Percentiles rank a stretch among this genome's conserved stretches.
Evolutionary conservation across 2,113 vertebrate genomes (phyloP).

Genomic region (Nothobranchius kuhntae): DNA sequence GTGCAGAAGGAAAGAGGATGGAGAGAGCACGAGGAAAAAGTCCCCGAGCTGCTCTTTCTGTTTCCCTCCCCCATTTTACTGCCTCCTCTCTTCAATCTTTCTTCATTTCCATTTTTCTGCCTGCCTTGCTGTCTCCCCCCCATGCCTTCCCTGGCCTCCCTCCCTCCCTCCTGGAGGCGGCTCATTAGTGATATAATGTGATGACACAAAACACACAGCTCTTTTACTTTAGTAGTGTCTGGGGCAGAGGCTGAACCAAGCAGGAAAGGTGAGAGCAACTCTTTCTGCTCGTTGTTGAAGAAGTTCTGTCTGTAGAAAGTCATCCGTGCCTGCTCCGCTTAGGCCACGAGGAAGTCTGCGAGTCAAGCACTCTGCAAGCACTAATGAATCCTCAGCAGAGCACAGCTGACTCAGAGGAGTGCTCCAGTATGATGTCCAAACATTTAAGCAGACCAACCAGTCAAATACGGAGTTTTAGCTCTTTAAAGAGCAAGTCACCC

Average conservation of each 20-base stretch:
- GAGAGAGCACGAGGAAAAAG: constrained; percentile 60
- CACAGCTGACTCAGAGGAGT: constrained; percentile 42
- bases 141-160: neutral
- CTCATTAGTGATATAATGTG: constrained; percentile 76
- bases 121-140: constrained; percentile 28
- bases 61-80: constrained; percentile 22
- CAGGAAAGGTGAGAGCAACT: constrained; percentile 20
- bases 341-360: constrained; percentile 26
- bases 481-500: neutral
- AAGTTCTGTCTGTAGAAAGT: constrained; percentile 20
- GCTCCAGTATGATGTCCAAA: constrained; percentile 58
- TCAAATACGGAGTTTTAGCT: constrained; percentile 47
- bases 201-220: constrained; percentile 66
- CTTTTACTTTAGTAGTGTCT: constrained; percentile 48
- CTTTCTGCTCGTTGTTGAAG: constrained; percentile 16
- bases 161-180: constrained; percentile 55
- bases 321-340: neutral
- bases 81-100: constrained; percentile 37
- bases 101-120: constrained; percentile 61
- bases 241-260: constrained; percentile 31
- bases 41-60: constrained; percentile 67
- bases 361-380: constrained; percentile 35
- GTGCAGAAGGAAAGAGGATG: constrained; percentile 54
- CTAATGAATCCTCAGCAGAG: constrained; percentile 43
- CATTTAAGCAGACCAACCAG: constrained; percentile 51